phyloP scores from a whole-genome alignment of 2,888 invertebrate genomes.

The Blomia tropicalis region DNA sequence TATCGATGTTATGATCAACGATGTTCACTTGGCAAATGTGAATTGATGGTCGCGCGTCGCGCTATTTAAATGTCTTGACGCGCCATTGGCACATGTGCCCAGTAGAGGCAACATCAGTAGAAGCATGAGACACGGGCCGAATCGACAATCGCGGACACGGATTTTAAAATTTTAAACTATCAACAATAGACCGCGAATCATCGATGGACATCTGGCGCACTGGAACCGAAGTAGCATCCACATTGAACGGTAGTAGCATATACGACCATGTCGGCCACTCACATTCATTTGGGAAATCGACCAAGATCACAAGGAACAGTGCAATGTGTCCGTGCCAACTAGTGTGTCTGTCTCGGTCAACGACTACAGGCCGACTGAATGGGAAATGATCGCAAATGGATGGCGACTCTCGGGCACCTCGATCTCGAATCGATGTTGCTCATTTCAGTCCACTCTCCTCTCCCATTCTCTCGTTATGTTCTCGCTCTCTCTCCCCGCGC shows the following conservation, averaged over 20 bases:
- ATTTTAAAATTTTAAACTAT: conserved; percentile 6
- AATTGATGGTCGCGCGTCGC: neutral
- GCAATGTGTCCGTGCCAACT: neutral
- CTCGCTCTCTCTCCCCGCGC: too few species aligned
- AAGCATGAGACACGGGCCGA: neutral
- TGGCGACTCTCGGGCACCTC: neutral
- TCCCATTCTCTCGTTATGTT: too few species aligned
- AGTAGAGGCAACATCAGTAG: neutral
- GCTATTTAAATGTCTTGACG: conserved; percentile 4
- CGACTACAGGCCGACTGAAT: conserved; percentile 13
- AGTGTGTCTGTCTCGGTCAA: conserved; percentile 2
- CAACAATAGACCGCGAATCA: neutral
- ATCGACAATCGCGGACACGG: neutral
- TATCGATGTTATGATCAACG: too few species aligned
- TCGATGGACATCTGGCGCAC: neutral
- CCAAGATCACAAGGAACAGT: too few species aligned
- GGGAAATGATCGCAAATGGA: neutral
- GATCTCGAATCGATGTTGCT: neutral
- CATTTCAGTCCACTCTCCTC: too few species aligned
- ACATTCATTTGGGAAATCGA: too few species aligned
- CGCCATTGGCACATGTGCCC: neutral
- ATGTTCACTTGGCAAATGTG: too few species aligned
- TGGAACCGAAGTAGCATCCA: neutral
- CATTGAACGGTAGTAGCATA: too few species aligned
- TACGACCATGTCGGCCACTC: too few species aligned